phyloP scores from a whole-genome alignment of 2,888 invertebrate species.

The Troides helena region DNA sequence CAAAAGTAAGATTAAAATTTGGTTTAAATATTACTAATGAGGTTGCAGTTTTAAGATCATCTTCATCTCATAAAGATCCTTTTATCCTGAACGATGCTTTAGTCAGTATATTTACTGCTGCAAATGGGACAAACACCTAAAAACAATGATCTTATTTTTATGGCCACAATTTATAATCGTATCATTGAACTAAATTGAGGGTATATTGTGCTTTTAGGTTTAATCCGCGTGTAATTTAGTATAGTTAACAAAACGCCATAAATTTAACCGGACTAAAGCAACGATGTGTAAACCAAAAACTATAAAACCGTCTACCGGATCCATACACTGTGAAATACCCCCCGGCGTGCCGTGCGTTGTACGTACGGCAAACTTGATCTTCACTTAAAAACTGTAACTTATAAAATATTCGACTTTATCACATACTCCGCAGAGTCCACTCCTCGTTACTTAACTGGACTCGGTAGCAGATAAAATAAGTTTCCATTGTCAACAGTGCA shows the following conservation, averaged over 20 bases:
- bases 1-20: too few species aligned
- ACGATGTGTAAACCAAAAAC: constrained; percentile 44
- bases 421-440: constrained; percentile 12
- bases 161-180: too few species aligned
- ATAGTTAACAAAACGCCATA: constrained; percentile 10
- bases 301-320: constrained; percentile 37
- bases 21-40: too few species aligned
- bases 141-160: too few species aligned
- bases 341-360: constrained; percentile 46
- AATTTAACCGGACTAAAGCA: constrained; percentile 8
- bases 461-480: constrained; percentile 28
- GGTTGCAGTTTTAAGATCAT: too few species aligned
- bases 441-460: background rate
- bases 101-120: too few species aligned
- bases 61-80: too few species aligned
- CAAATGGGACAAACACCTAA: too few species aligned
- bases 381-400: constrained; percentile 5
- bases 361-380: constrained; percentile 38
- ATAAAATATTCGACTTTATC: constrained; percentile 28
- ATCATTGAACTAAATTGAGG: background rate
- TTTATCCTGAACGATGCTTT: too few species aligned
- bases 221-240: constrained; percentile 14
- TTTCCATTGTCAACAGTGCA: constrained; percentile 42
- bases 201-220: background rate
- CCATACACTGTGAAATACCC: constrained; percentile 38